These are phyloP conservation scores for Promerops cafer DNA, from an alignment of 2,113 vertebrate genomes.

Conservation along the genomic window DNA sequence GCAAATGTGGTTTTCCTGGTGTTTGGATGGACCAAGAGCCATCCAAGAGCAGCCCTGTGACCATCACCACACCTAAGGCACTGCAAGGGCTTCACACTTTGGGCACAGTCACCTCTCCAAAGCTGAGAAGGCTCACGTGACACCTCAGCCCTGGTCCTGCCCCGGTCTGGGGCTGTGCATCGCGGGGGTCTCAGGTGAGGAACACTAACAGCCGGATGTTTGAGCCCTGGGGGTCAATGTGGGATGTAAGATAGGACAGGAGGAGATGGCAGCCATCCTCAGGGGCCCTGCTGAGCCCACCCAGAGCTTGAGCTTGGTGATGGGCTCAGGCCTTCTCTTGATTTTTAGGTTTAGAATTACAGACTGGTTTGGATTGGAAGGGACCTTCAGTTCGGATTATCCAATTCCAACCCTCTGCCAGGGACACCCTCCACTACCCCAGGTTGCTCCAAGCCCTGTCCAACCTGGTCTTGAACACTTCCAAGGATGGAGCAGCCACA, in stretches of 20 bases:
- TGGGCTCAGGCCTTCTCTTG: background rate
- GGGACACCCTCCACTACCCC: background rate
- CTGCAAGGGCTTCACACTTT: fast-evolving
- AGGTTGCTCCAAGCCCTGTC: background rate
- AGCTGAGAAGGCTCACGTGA: background rate
- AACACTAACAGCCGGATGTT: background rate
- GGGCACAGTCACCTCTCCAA: background rate
- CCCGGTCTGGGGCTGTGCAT: too few relatives aligned
- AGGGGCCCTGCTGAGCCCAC: background rate
- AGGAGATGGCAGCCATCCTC: background rate
- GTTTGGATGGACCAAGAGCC: background rate
- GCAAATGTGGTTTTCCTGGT: background rate
- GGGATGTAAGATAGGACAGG: background rate
- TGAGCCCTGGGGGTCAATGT: background rate
- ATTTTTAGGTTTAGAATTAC: background rate
- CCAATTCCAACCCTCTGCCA: background rate
- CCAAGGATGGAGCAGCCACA: background rate
- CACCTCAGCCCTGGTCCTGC: background rate
- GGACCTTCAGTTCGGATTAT: background rate
- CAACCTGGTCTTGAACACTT: background rate
- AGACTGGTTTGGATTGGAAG: background rate
- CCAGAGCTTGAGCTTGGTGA: background rate
- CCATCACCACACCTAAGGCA: background rate
- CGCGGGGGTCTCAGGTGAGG: background rate
- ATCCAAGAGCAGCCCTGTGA: background rate